Percentiles rank a stretch among this genome's conserved stretches.
These are phyloP conservation scores for Lepidothrix coronata DNA, from an alignment of 2,113 vertebrate species.

Conservation along the genomic window DNA sequence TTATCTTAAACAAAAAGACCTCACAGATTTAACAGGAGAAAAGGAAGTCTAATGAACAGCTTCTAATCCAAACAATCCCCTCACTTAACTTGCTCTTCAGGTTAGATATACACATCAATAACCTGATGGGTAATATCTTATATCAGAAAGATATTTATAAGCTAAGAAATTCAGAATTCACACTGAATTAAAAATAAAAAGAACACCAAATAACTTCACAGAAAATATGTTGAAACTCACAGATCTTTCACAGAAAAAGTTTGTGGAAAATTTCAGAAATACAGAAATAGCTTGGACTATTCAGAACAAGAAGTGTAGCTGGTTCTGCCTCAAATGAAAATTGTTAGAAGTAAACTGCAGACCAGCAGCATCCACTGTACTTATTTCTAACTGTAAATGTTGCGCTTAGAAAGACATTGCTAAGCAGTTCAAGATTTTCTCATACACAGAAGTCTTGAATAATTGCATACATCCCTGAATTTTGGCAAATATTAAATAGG, in stretches of 20 bases:
- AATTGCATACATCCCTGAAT: neutral
- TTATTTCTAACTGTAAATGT: neutral
- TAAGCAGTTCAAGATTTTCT: neutral
- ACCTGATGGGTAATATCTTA: neutral
- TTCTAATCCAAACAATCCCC: neutral
- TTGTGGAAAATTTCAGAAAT: neutral
- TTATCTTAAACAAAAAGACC: neutral
- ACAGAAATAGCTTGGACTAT: neutral
- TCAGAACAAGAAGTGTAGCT: neutral
- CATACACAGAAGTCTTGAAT: neutral
- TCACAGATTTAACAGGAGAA: neutral
- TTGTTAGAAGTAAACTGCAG: neutral
- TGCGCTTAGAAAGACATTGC: neutral
- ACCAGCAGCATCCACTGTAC: neutral
- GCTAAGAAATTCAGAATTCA: neutral
- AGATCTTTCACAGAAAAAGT: neutral
- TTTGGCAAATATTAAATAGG: neutral
- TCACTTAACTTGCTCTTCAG: neutral
- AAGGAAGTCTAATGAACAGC: neutral
- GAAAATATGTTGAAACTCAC: neutral
- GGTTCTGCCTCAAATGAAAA: neutral
- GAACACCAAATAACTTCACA: neutral
- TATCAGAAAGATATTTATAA: neutral
- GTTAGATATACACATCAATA: neutral
- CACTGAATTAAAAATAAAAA: neutral